A percentile compares a stretch with the other conserved stretches of the same genome.
These are phyloP conservation scores for Troilus luridus DNA, from an alignment of 2,888 invertebrate species.

Conservation along the genomic window DNA sequence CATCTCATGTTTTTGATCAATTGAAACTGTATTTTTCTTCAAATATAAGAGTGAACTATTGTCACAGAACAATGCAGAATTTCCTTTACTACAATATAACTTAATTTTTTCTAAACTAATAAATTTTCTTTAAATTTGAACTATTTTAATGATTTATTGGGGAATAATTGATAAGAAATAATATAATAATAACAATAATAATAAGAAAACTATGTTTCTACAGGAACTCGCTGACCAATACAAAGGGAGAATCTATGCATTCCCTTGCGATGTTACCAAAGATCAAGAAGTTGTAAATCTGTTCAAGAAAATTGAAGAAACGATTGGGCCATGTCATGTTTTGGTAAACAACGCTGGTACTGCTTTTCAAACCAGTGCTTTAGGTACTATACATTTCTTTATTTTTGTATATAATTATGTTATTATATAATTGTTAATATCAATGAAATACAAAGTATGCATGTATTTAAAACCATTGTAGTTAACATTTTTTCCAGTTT, in stretches of 20 bases:
- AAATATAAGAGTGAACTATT: too few species aligned
- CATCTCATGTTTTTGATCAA: too few species aligned
- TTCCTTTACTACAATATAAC: too few species aligned
- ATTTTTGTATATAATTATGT: background rate
- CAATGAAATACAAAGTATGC: too few species aligned
- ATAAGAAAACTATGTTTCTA: background rate
- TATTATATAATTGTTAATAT: background rate
- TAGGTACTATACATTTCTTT: constrained; percentile 52
- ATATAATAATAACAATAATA: too few species aligned
- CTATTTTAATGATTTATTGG: background rate
- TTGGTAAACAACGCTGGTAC: constrained; percentile 65
- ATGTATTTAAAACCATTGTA: too few species aligned
- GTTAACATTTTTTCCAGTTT: too few species aligned
- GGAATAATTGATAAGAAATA: too few species aligned
- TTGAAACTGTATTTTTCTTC: too few species aligned
- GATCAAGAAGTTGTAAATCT: constrained; percentile 63
- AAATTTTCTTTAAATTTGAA: background rate
- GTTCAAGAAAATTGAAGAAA: constrained; percentile 63
- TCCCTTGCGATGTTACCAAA: constrained; percentile 64
- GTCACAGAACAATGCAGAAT: too few species aligned
- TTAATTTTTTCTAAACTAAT: background rate
- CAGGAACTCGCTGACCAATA: constrained; percentile 29
- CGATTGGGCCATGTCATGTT: constrained; percentile 63
- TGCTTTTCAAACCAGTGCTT: constrained; percentile 56
- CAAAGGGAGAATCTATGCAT: constrained; percentile 60